phyloP scores from a whole-genome alignment of 1,140 invertebrate genomes.

The Drosophila littoralis region DNA sequence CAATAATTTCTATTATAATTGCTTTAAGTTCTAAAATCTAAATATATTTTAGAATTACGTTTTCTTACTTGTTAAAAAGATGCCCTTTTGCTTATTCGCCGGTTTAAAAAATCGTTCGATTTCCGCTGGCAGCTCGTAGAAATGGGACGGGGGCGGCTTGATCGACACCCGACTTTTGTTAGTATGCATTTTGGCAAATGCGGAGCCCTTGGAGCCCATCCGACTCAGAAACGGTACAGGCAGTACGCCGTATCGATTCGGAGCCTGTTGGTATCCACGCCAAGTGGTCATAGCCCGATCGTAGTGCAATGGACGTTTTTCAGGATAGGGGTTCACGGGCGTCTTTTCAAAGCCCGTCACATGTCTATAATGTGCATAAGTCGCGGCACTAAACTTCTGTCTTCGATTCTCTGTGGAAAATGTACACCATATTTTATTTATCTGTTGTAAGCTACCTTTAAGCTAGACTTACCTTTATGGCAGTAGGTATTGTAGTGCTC shows the following conservation, averaged over 20 bases:
- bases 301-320: conserved; percentile 29
- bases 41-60: too few relatives aligned
- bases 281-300: conserved; percentile 54
- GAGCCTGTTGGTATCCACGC: conserved; percentile 60
- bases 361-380: conserved; percentile 53
- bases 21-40: too few relatives aligned
- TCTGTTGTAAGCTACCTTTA: not conserved
- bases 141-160: conserved; percentile 45
- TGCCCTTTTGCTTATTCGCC: conserved; percentile 64
- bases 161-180: conserved; percentile 48
- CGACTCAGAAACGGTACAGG: conserved; percentile 41
- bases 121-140: conserved; percentile 60
- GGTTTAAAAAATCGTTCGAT: conserved; percentile 49
- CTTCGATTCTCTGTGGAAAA: conserved; percentile 44
- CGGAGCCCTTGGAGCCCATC: conserved; percentile 56
- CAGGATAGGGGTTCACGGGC: conserved; percentile 37
- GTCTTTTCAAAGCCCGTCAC: conserved; percentile 53
- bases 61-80: conserved; percentile 69
- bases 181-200: conserved; percentile 53
- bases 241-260: conserved; percentile 65
- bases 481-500: conserved; percentile 56
- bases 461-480: conserved; percentile 27
- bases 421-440: not conserved
- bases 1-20: too few relatives aligned
- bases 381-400: conserved; percentile 43